These are phyloP conservation scores for Trissolcus basalis DNA, from an alignment of 1,140 invertebrate genomes.

Conservation along the genomic window DNA sequence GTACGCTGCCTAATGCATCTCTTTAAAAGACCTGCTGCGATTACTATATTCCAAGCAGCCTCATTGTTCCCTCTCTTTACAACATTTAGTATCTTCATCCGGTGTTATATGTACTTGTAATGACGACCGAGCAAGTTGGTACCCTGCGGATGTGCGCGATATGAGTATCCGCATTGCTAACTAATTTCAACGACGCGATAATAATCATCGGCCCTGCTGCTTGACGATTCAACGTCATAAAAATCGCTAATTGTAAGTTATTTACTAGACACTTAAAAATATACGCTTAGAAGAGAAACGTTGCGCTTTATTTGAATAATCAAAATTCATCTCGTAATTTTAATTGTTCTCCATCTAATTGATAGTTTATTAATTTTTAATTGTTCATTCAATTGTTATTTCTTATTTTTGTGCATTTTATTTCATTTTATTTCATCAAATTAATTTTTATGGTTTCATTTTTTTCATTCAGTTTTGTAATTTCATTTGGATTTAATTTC, in stretches of 20 bases:
- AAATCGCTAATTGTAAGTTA: conserved; percentile 55
- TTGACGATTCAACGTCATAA: conserved; percentile 51
- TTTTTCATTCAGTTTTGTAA: too few relatives aligned
- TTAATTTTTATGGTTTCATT: too few relatives aligned
- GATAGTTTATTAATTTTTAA: too few relatives aligned
- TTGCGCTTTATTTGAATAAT: background rate
- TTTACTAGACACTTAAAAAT: conserved; percentile 37
- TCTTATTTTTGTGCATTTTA: too few relatives aligned
- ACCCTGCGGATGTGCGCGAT: conserved; percentile 58
- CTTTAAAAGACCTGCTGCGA: conserved; percentile 39
- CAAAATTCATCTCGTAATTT: too few relatives aligned
- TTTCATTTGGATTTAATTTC: background rate
- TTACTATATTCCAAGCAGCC: conserved; percentile 42
- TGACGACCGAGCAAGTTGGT: conserved; percentile 46
- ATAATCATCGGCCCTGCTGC: conserved; percentile 43
- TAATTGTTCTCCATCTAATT: too few relatives aligned
- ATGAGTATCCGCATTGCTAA: conserved; percentile 61
- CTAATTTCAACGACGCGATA: conserved; percentile 56
- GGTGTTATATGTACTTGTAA: conserved; percentile 58
- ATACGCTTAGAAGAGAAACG: conserved; percentile 24
- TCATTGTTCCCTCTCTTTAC: conserved; percentile 55
- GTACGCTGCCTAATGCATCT: conserved; percentile 41
- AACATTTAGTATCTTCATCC: conserved; percentile 60
- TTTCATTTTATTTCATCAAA: too few relatives aligned
- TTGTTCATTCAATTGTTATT: too few relatives aligned